Percentiles rank a stretch among this genome's conserved stretches.
phyloP scores from a whole-genome alignment of 2,113 vertebrate genomes.

The Chionodraco myersi region DNA sequence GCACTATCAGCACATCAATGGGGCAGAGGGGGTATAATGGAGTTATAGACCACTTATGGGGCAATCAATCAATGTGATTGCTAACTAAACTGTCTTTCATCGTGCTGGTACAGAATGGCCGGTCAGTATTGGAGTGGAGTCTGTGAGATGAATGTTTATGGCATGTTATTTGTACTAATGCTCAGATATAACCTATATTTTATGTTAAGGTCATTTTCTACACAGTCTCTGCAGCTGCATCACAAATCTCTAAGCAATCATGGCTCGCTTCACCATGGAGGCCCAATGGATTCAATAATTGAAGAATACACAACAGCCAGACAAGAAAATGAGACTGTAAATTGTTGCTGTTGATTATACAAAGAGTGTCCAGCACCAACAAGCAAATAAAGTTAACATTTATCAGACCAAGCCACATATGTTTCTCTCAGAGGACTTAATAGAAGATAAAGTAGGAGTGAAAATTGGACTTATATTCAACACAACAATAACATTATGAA shows the following conservation, averaged over 20 bases:
- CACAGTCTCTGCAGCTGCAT: constrained; percentile 6
- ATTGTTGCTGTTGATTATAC: background rate
- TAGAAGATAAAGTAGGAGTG: background rate
- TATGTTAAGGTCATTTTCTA: constrained; percentile 16
- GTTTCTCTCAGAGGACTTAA: background rate
- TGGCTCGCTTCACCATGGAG: background rate
- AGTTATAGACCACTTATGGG: constrained; percentile 65
- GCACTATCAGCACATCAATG: constrained; percentile 62
- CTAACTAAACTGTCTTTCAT: constrained; percentile 54
- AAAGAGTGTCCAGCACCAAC: too few relatives aligned
- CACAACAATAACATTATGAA: background rate
- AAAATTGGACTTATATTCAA: background rate
- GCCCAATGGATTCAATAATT: background rate
- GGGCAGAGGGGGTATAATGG: constrained; percentile 61
- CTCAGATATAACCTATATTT: constrained; percentile 6
- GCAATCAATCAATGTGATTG: constrained; percentile 64
- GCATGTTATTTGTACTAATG: constrained; percentile 46
- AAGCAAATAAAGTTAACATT: background rate
- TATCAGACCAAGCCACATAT: background rate
- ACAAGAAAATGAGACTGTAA: constrained; percentile 1
- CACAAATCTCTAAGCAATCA: constrained; percentile 29
- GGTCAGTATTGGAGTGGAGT: constrained; percentile 20
- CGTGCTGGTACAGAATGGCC: constrained; percentile 26
- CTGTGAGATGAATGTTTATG: constrained; percentile 53
- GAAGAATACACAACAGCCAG: constrained; percentile 14